phyloP scores from a whole-genome alignment of 2,113 vertebrate genomes.

The Poeciliopsis occidentalis region DNA sequence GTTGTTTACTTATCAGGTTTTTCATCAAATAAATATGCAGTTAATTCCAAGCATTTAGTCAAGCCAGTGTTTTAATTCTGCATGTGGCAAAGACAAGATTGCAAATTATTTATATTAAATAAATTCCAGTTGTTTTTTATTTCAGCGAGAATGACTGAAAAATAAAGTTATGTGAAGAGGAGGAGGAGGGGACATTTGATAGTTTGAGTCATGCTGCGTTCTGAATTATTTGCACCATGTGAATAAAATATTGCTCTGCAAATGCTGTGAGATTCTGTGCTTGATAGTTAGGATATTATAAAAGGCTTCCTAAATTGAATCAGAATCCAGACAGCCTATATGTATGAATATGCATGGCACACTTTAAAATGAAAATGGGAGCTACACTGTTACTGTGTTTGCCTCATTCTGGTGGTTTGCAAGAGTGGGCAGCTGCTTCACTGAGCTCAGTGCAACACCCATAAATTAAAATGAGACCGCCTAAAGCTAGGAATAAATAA shows the following conservation, averaged over 20 bases:
- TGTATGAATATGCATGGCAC: conserved; percentile 74
- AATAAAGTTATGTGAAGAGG: conserved; percentile 33
- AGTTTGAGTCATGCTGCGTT: conserved; percentile 36
- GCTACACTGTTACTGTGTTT: conserved; percentile 62
- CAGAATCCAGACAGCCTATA: conserved; percentile 50
- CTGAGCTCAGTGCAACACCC: conserved; percentile 66
- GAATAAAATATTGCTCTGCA: conserved; percentile 50
- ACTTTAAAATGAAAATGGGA: conserved; percentile 61
- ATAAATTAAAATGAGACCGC: conserved; percentile 79
- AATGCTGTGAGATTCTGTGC: conserved; percentile 47
- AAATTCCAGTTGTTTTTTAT: conserved; percentile 14
- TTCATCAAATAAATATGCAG: conserved; percentile 14
- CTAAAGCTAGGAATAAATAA: conserved; percentile 80
- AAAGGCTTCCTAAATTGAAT: conserved; percentile 57
- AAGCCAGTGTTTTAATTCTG: conserved; percentile 8
- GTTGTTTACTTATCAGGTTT: conserved; percentile 44
- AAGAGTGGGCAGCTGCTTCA: conserved; percentile 62
- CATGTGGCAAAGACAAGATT: conserved; percentile 11
- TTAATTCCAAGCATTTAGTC: conserved; percentile 18
- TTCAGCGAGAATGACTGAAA: conserved; percentile 12
- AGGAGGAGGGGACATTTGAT: conserved; percentile 21
- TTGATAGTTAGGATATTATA: conserved; percentile 58
- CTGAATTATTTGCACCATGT: conserved; percentile 41
- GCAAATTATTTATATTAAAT: conserved; percentile 2
- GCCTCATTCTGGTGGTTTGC: conserved; percentile 58